Base-by-base conservation (phyloP, 2,888 invertebrate genomes). In the Pyrgus malvae region DNA sequence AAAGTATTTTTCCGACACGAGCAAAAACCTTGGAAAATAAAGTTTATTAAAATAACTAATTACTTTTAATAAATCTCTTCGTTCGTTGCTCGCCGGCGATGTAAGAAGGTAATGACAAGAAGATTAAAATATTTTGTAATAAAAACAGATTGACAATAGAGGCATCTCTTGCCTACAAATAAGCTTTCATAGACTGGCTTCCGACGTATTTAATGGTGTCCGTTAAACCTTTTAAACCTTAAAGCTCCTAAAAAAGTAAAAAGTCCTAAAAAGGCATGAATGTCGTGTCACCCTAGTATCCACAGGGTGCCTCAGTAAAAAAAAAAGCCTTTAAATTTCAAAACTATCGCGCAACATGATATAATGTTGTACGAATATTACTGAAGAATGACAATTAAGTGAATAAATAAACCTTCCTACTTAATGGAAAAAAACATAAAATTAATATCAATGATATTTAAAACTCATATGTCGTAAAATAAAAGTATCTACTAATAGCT, bases 121-220 rank as follows among this genome's bases (percentile, higher is more conserved):
- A 62, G 67, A 69, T 73, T 71, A 65, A 65, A 69, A 69, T 73
- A 72, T 68, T 67, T 69, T 48, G 55, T 57, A 48, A 38, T 54
- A 55, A 55, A 61, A 56, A 58, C 40, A 27, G 29, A 44, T 21
- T 23, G 45, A 53, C 44, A 45, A 53, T 45, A 12, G 38, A 38
- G 38, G 14, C 21, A 31, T 38, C 45, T 61, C 51, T 57, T 65
- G 76, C 74, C 76, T 83, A 83, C 83, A 84, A 83, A 84, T 81
- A 66, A 61, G 61, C 62, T 70, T 76, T 79, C 67, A 76, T 81
- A 71, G 64, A 75, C 68, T 73, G 11, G 76, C 80, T 80, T 75
- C 81, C 62, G 72, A 61, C 55, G 57, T 61, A 57, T 67, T 75
- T 77, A 74, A 77, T 70, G 65, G 56, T 66, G 7, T 69, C 68